Evolutionary conservation across 1,140 invertebrate genomes (phyloP).

Genomic region (Mesaphorura yosii): DNA sequence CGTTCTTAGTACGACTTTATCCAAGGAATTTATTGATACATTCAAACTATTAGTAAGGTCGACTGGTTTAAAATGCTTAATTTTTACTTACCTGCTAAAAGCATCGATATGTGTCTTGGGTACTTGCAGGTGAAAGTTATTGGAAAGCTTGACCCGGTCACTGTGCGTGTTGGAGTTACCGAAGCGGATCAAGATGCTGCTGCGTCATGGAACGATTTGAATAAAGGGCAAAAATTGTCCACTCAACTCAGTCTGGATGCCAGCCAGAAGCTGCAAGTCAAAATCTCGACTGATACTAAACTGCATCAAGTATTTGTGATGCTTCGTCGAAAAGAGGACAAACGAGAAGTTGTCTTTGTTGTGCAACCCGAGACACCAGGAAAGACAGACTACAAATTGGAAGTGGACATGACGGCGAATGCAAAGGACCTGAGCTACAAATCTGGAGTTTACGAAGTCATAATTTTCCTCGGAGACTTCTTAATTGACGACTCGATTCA

Average conservation of each 20-base stretch:
- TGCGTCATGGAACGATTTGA: conserved; percentile 23
- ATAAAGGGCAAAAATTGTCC: conserved; percentile 61
- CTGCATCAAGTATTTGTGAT: conserved; percentile 90
- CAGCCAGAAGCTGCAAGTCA: conserved; percentile 75
- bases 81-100: not conserved
- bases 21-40: too few relatives aligned
- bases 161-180: conserved; percentile 73
- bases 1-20: not conserved
- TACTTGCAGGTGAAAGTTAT: conserved; percentile 56
- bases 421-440: conserved; percentile 65
- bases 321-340: conserved; percentile 50
- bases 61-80: not conserved
- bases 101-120: not conserved
- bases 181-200: conserved; percentile 67
- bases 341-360: conserved; percentile 81
- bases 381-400: conserved; percentile 66
- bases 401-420: conserved; percentile 69
- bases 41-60: too few relatives aligned
- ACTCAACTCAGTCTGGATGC: conserved; percentile 63
- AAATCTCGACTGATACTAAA: conserved; percentile 65
- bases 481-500: conserved; percentile 76
- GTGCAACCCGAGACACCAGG: conserved; percentile 72
- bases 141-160: conserved; percentile 56
- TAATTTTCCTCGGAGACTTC: conserved; percentile 81
- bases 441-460: conserved; percentile 68